Evolutionary conservation across 92 coral and sea anemone species (phyloP).

Genomic region (Zoanthus gigantus): DNA sequence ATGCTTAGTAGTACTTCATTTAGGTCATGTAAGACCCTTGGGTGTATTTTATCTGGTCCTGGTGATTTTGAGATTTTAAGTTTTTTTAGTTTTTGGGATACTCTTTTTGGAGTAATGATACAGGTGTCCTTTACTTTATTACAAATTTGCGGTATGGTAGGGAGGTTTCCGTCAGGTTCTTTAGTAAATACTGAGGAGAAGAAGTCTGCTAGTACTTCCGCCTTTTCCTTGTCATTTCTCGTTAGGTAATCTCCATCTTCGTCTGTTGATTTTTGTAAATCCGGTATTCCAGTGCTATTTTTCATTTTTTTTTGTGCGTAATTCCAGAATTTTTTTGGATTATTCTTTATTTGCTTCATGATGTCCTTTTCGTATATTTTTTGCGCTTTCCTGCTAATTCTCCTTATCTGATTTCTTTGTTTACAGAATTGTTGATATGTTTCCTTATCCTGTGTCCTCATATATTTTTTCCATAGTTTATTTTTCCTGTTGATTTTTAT

Average conservation of each 20-base stretch:
- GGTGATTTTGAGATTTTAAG: background rate
- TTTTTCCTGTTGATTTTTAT: no score
- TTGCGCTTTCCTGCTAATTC: no score
- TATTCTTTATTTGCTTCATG: no score
- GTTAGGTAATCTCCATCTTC: background rate
- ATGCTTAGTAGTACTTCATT: background rate
- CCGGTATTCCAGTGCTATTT: no score
- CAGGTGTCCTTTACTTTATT: slow-evolving; percentile 24
- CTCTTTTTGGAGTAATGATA: background rate
- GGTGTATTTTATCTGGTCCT: background rate
- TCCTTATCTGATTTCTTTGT: no score
- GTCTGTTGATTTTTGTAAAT: no score
- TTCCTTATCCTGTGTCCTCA: no score
- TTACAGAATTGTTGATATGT: no score
- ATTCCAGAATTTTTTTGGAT: no score
- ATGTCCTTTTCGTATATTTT: no score
- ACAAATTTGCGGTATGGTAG: slow-evolving; percentile 22
- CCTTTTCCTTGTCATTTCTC: slow-evolving; percentile 26
- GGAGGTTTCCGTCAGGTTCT: slow-evolving; percentile 29
- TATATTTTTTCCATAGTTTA: no score
- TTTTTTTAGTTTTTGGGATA: background rate
- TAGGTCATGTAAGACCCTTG: background rate
- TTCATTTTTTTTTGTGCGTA: no score
- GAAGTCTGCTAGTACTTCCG: slow-evolving; percentile 23
- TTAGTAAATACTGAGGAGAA: slow-evolving; percentile 26